These are phyloP conservation scores for Porphyrio hochstetteri DNA, from an alignment of 2,113 vertebrate species.

Conservation along the genomic window DNA sequence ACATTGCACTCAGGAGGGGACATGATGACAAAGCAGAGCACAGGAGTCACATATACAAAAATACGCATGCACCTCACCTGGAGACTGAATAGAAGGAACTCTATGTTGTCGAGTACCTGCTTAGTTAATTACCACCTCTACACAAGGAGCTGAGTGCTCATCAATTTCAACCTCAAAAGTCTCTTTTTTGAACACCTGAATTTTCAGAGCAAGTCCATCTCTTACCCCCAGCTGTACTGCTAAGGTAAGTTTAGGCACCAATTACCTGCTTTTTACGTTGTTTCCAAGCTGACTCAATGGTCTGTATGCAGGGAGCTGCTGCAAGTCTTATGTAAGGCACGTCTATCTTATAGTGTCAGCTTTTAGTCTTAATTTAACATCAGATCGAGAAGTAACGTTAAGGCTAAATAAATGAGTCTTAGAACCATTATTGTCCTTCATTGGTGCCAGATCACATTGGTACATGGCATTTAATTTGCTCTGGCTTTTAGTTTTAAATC, in stretches of 20 bases:
- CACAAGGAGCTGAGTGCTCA: not conserved
- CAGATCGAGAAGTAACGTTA: not conserved
- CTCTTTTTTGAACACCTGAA: not conserved
- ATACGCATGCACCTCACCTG: not conserved
- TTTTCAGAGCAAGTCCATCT: not conserved
- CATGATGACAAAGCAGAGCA: not conserved
- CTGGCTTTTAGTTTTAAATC: conserved; percentile 35
- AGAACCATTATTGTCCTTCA: not conserved
- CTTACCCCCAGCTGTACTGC: not conserved
- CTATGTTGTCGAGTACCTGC: not conserved
- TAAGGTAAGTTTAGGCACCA: not conserved
- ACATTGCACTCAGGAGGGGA: not conserved
- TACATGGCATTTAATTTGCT: not conserved
- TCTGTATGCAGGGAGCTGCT: not conserved
- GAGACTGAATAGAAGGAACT: not conserved
- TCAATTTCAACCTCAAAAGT: not conserved
- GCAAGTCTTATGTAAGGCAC: not conserved
- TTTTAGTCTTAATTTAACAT: not conserved
- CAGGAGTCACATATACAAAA: not conserved
- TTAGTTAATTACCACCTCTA: not conserved
- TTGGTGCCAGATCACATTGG: not conserved
- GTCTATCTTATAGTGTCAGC: not conserved
- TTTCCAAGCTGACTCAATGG: not conserved
- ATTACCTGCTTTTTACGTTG: accelerated
- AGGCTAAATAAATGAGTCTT: not conserved